A percentile compares a stretch with the other conserved stretches of the same genome.
Conservation (phyloP, 2,113 vertebrate genomes). For the Neopipo cinnamomea region DNA sequence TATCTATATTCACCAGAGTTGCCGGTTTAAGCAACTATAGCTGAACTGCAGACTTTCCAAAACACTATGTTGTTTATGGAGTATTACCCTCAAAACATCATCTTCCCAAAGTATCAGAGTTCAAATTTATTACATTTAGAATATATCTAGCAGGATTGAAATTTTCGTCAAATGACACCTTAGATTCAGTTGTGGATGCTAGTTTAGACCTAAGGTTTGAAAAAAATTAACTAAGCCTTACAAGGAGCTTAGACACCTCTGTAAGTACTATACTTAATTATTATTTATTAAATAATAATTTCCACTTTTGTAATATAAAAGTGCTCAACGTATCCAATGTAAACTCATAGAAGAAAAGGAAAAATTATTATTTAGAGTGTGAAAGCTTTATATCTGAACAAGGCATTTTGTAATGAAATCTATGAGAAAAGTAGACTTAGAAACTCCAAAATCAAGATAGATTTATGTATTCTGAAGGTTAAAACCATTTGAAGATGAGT, state of each 20-base stretch:
- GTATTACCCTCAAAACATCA: background rate
- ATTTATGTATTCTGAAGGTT: background rate
- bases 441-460: background rate
- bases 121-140: background rate
- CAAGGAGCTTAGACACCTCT: background rate
- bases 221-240: background rate
- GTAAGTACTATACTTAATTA: background rate
- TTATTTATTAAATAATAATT: background rate
- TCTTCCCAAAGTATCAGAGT: background rate
- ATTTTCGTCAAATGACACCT: background rate
- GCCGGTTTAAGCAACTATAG: background rate
- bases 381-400: background rate
- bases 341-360: background rate
- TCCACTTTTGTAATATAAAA: background rate
- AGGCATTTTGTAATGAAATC: background rate
- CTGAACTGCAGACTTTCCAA: background rate
- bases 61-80: background rate
- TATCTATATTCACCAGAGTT: background rate
- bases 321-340: background rate
- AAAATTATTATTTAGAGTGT: background rate
- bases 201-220: background rate
- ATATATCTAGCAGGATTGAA: background rate
- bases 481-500: background rate
- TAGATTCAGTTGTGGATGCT: background rate
- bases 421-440: background rate